Evolutionary conservation across 2,113 vertebrate species (phyloP), one percentile per base, ranked within the genome.

Genomic region (Genyomyrus donnyi): DNA sequence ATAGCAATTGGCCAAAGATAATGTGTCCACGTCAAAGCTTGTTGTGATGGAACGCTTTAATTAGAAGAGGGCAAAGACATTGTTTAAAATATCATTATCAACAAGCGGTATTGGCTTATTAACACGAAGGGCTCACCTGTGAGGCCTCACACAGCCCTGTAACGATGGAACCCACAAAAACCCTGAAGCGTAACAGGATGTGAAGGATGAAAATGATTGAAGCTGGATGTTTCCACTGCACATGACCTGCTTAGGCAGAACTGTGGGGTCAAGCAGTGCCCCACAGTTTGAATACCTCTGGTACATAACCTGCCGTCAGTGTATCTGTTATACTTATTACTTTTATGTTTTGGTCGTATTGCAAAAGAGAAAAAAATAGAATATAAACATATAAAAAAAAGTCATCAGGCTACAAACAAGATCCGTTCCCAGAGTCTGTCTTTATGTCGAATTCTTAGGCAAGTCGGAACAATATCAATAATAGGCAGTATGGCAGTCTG

Each of bases 1-100:
- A 93, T 92, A 88, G 88, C 89, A 91, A 91, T 90, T 88, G 88
- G 89, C 85, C 88, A 92, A 90, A 93, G 91, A 92, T 90, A 89
- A 90, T 90, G 45, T 91, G 88, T 89, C 90, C 85, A 90, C 90
- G 90, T 91, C 88, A 89, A 91, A 88, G 91, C 90, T 91, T 90
- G 92, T 91, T 91, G 35, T 50, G 48, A 93, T 91, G 50, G 89
- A 90, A 89, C 83, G 66, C 66, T 91, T 91, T 92, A 90, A 93
- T 91, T 93, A 91, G 89, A 58, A 77, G 35, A 90, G 91, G 90
- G 85, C 84, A 42, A 62, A 87, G 88, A 85, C 90, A 50, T 92
- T 86, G 84, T 88, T 85, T 35, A 88, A 90, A n/a, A 46, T 31
- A 74, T 88, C 53, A 90, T 90, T 91, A 83, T 92, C 56, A 84